phyloP scores from a whole-genome alignment of 2,888 invertebrate genomes.

The Eustalomyia histrio region DNA sequence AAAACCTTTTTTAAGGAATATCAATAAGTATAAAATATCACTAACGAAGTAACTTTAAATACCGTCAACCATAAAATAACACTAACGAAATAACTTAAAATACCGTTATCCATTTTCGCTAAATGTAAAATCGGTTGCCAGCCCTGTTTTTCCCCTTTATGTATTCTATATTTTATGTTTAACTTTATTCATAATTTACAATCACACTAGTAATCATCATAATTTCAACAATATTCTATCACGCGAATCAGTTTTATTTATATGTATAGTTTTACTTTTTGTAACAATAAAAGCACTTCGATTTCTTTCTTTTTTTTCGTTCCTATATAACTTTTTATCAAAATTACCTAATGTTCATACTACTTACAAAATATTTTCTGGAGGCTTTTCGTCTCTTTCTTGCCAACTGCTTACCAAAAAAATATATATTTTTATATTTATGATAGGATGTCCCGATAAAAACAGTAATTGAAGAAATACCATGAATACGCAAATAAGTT shows the following conservation, averaged over 20 bases:
- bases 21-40: too few relatives aligned
- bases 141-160: too few relatives aligned
- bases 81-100: too few relatives aligned
- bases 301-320: conserved; percentile 36
- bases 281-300: conserved; percentile 59
- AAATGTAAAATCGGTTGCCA: too few relatives aligned
- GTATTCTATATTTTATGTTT: conserved; percentile 38
- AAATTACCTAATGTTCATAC: conserved; percentile 53
- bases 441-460: too few relatives aligned
- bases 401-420: conserved; percentile 14
- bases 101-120: too few relatives aligned
- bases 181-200: conserved; percentile 72
- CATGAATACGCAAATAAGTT: too few relatives aligned
- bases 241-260: conserved; percentile 71
- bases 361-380: conserved; percentile 18
- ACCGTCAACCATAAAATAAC: too few relatives aligned
- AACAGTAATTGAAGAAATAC: too few relatives aligned
- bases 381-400: conserved; percentile 25
- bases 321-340: conserved; percentile 51
- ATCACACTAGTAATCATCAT: conserved; percentile 67
- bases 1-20: too few relatives aligned
- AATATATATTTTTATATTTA: too few relatives aligned
- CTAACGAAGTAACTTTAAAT: too few relatives aligned
- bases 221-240: conserved; percentile 75
- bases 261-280: conserved; percentile 4